Evolutionary conservation across 2,888 invertebrate species (phyloP), one percentile per base, ranked within the genome.

Genomic region (Heliconius charithonia): DNA sequence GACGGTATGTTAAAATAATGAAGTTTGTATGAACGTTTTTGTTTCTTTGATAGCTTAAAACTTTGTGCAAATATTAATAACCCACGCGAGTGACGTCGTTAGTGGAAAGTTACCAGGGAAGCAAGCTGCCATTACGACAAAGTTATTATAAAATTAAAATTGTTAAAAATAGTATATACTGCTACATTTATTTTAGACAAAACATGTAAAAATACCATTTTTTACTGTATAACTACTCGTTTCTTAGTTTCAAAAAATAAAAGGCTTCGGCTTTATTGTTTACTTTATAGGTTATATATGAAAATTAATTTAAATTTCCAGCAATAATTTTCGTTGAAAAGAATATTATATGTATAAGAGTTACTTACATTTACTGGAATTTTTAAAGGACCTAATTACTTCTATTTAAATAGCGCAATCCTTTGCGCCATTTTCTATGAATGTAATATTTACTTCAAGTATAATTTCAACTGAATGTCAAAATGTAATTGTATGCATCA

Each of bases 21-120:
- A 67, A 67, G 37, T 67, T 67, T 67, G 37, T 67, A 37, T n/a
- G 67, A n/a, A 37, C 67, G 37, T 67, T 37, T 67, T 67, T 67
- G 67, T 67, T 67, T 37, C 37, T 67, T 67, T 37, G 67, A 37
- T 67, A 37, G 67, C 67, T 67, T n/a, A n/a, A 67, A 67, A 67
- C 67, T 37, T 67, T 67, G 67, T 67, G 67, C 37, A 67, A 37
- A 67, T 67, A 67, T 67, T 67, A 67, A 67, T 67, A 67, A 37
- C 6, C 37, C 67, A 67, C 37, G 67, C 37, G n/a, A 67, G 37
- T 67, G 67, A 67, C 67, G 67, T 67, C 37, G 37, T 37, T 67
- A 67, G 37, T 67, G 37, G 12, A 67, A n/a, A 67, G 67, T 67
- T 67, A 67, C 67, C 10, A 66, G 66, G 66, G 37, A 67, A 66